A percentile compares a stretch with the other conserved stretches of the same genome.
These are phyloP conservation scores for Microctonus hyperodae DNA, from an alignment of 2,888 invertebrate genomes.

Conservation along the genomic window DNA sequence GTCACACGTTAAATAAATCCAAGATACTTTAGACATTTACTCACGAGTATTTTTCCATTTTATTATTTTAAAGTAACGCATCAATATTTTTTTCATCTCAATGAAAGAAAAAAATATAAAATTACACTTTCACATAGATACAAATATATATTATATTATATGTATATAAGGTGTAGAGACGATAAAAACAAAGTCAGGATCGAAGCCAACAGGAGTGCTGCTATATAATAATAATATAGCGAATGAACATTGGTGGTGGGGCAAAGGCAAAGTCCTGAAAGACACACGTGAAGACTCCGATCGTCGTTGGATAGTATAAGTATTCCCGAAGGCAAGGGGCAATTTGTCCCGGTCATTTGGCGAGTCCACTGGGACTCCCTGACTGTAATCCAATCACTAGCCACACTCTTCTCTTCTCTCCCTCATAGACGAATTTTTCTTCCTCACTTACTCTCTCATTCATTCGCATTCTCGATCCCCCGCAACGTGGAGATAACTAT, in stretches of 20 bases:
- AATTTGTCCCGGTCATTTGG: conserved; percentile 65
- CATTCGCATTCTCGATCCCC: conserved; percentile 25
- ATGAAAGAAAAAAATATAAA: no score
- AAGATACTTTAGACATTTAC: not conserved
- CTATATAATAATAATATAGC: no score
- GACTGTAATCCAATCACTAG: conserved; percentile 64
- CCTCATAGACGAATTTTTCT: conserved; percentile 35
- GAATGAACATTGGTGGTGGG: no score
- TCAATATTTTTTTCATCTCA: no score
- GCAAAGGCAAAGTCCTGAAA: conserved; percentile 23
- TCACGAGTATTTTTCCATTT: not conserved
- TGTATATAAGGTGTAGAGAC: not conserved
- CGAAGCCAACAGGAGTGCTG: not conserved
- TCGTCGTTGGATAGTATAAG: conserved; percentile 59
- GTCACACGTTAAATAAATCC: conserved; percentile 26
- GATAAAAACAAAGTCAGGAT: conserved; percentile 16
- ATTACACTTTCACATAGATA: no score
- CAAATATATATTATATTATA: no score
- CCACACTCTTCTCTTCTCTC: conserved; percentile 58
- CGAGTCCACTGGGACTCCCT: conserved; percentile 62
- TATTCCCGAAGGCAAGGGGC: conserved; percentile 64
- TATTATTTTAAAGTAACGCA: no score
- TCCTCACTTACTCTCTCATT: conserved; percentile 30
- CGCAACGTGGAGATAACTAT: conserved; percentile 8
- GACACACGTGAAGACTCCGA: conserved; percentile 44